Evolutionary conservation across 2,113 vertebrate genomes (phyloP), one percentile per base, ranked within the genome.

Genomic region (Pelodiscus sinensis): DNA sequence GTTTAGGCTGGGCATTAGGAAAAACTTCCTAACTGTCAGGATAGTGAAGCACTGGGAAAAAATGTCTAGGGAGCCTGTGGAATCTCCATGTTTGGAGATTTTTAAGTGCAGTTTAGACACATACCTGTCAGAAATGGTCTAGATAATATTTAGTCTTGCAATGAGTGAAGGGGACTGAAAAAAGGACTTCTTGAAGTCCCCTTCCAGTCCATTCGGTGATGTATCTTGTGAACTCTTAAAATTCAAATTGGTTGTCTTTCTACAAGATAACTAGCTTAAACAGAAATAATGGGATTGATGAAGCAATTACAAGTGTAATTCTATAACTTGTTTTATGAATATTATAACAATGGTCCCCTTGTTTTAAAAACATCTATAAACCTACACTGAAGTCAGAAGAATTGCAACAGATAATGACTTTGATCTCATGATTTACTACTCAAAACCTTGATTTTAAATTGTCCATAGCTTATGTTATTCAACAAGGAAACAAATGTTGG

Each of bases 241-340:
- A 31, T 65, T 65, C 31, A n/a, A 68, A 68, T n/a, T n/a, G 62
- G 15, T 16, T 68, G 31, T 68, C 62, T 68, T 68, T 15, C 62
- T n/a, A 65, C 31, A 65, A n/a, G 62, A 65, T 8, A 68, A 35
- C 15, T 29, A 57, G 16, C 86, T 87, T 22, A 58, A 58, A 93
- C 73, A 79, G 19, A 14, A 9, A 4, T 7, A 4, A 81, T 2
- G 56, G 8, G 10, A 24, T 81, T 52, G 21, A n/a, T 3, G 13
- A 22, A 85, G 77, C 35, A 91, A 51, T 78, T 85, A 62, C 14
- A 38, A 73, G 18, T 92, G 62, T 93, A 94, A 90, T 92, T 86
- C 54, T 71, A 21, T 65, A 89, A 57, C 90, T 24, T 9, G 84
- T 14, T 1, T 0, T 13, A 50, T 73, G 0, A 6, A 27, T 38